Conservation (phyloP, 2,888 invertebrate genomes). For the Drosophila yooni region DNA sequence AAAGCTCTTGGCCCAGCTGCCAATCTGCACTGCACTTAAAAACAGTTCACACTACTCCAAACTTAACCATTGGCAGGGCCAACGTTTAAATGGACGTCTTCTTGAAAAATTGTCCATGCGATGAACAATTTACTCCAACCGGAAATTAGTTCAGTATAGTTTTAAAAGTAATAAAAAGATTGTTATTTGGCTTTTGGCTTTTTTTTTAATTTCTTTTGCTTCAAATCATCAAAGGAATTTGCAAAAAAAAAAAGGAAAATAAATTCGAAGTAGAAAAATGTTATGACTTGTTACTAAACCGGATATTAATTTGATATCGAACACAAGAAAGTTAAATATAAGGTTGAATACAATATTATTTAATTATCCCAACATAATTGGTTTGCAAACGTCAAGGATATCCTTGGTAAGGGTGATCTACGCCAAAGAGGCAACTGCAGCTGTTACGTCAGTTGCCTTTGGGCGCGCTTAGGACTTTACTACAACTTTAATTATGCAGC, state of each 20-base stretch:
- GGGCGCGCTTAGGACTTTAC: conserved; percentile 62
- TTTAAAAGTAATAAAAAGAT: not conserved
- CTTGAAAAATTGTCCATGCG: not conserved
- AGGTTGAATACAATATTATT: not conserved
- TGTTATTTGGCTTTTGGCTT: not conserved
- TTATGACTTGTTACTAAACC: not conserved
- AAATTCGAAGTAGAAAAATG: not conserved
- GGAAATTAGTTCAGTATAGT: not conserved
- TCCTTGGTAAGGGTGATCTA: conserved; percentile 26
- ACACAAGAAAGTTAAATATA: not conserved
- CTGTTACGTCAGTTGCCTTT: conserved; percentile 36
- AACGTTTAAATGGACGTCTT: not conserved
- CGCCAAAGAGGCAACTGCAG: conserved; percentile 21
- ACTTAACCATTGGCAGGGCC: not conserved
- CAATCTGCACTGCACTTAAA: conserved; percentile 15
- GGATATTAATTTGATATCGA: conserved; percentile 5
- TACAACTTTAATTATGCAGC: conserved; percentile 77
- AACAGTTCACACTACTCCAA: conserved; percentile 15
- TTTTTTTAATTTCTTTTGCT: not conserved
- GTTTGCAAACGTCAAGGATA: not conserved
- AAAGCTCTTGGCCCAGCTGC: conserved; percentile 27
- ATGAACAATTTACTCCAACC: not conserved
- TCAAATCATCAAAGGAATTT: not conserved
- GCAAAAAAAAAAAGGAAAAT: not conserved
- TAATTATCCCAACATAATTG: not conserved